These are phyloP conservation scores for Cephus rjabovi DNA, from an alignment of 2,888 invertebrate species.

Conservation along the genomic window DNA sequence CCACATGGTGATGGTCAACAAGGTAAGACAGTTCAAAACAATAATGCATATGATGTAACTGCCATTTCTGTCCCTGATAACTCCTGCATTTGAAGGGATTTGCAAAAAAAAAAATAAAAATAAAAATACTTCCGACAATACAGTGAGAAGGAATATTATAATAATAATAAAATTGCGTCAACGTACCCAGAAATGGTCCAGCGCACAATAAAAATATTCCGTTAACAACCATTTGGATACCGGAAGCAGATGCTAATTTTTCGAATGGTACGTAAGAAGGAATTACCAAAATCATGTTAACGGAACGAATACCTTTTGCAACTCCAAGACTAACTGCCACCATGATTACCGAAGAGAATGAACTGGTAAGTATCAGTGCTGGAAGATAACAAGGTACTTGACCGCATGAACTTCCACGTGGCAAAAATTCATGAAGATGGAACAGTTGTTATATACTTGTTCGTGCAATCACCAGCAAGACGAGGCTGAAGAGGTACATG, in stretches of 20 bases:
- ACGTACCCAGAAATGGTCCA: constrained; percentile 75
- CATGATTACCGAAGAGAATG: constrained; percentile 59
- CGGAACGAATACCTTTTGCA: constrained; percentile 77
- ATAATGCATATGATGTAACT: constrained; percentile 73
- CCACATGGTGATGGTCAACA: constrained; percentile 73
- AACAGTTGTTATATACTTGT: constrained; percentile 66
- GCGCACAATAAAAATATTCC: constrained; percentile 71
- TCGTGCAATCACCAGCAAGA: constrained; percentile 72
- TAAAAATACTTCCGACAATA: background rate
- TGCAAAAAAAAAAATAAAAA: background rate
- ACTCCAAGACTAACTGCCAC: constrained; percentile 74
- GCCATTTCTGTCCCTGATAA: constrained; percentile 73
- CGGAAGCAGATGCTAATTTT: constrained; percentile 75
- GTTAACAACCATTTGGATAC: constrained; percentile 78
- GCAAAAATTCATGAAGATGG: constrained; percentile 17
- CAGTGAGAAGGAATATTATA: background rate
- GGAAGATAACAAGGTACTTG: constrained; percentile 29
- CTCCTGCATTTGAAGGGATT: constrained; percentile 68
- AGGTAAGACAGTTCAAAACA: constrained; percentile 73
- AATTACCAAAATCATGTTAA: constrained; percentile 77
- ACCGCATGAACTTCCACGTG: background rate
- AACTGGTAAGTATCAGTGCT: constrained; percentile 63
- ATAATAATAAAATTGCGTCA: background rate
- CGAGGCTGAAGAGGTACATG: constrained; percentile 75
- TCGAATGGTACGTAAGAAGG: constrained; percentile 78